Percentiles rank a stretch among this genome's conserved stretches.
Conservation (phyloP, 2,113 vertebrate species). For the Taurulus bubalis region DNA sequence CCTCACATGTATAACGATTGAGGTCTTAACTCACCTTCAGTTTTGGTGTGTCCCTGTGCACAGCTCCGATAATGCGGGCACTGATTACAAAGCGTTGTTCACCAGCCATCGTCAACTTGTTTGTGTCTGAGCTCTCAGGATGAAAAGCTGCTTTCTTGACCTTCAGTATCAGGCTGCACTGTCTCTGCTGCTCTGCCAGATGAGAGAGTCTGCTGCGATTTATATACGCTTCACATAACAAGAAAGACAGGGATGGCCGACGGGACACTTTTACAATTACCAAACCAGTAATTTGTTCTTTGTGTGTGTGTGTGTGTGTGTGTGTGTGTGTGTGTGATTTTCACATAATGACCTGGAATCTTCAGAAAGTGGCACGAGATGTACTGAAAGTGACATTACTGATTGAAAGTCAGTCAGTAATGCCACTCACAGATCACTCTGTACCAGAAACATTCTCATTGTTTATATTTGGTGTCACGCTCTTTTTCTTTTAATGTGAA, state of each 20-base stretch:
- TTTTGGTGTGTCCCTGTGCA: constrained; percentile 72
- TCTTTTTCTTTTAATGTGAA: background rate
- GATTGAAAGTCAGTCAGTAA: background rate
- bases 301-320: background rate
- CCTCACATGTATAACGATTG: background rate
- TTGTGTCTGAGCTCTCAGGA: background rate
- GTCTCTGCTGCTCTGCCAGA: background rate
- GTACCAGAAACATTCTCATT: background rate
- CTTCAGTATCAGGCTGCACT: background rate
- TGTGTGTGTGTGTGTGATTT: background rate
- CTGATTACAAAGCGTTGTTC: constrained; percentile 68
- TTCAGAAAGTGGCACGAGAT: background rate
- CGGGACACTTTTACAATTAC: too few relatives aligned
- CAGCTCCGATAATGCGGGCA: constrained; percentile 74
- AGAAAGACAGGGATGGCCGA: too few relatives aligned
- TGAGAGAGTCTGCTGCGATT: accelerated
- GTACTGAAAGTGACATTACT: too few relatives aligned
- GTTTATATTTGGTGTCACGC: background rate
- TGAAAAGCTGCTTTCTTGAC: background rate
- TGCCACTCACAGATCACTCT: background rate
- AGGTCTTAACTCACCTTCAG: constrained; percentile 63
- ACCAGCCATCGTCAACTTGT: constrained; percentile 55
- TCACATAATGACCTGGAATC: background rate
- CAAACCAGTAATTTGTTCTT: too few relatives aligned
- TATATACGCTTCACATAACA: background rate